A percentile compares a stretch with the other conserved stretches of the same genome.
Evolutionary conservation across 2,113 vertebrate species (phyloP).

Genomic region (Neodon shergylaensis): DNA sequence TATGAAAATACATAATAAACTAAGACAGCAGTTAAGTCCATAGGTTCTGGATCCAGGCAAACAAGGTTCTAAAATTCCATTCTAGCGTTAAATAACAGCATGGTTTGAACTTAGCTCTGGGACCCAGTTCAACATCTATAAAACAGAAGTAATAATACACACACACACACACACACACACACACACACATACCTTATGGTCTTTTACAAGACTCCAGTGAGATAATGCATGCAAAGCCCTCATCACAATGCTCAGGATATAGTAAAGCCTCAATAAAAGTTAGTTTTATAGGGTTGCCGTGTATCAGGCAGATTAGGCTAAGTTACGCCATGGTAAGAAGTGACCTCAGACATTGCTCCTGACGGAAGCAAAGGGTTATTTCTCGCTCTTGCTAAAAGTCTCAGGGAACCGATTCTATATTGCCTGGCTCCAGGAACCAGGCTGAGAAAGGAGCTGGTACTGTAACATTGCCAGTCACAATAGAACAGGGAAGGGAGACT

Average conservation of each 20-base stretch:
- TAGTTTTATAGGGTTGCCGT: slow-evolving; percentile 46
- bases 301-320: slow-evolving; percentile 33
- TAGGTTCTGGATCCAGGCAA: slow-evolving; percentile 1
- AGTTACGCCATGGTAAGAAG: background rate
- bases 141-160: slow-evolving; percentile 32
- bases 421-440: background rate
- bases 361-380: background rate
- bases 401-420: background rate
- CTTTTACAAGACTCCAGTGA: slow-evolving; percentile 53
- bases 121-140: slow-evolving; percentile 36
- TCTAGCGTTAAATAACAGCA: background rate
- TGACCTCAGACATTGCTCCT: slow-evolving; percentile 18
- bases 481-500: background rate
- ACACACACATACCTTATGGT: background rate
- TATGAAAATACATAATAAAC: background rate
- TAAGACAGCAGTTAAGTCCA: background rate
- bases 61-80: slow-evolving; percentile 36
- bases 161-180: background rate
- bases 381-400: background rate
- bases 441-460: background rate
- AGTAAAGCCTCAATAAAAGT: slow-evolving; percentile 63
- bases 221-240: slow-evolving; percentile 37
- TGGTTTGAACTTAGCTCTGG: slow-evolving; percentile 37
- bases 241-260: slow-evolving; percentile 32
- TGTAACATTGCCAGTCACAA: background rate